Evolutionary conservation across 2,888 invertebrate species (phyloP).

Genomic region (Sphecodes monilicornis): DNA sequence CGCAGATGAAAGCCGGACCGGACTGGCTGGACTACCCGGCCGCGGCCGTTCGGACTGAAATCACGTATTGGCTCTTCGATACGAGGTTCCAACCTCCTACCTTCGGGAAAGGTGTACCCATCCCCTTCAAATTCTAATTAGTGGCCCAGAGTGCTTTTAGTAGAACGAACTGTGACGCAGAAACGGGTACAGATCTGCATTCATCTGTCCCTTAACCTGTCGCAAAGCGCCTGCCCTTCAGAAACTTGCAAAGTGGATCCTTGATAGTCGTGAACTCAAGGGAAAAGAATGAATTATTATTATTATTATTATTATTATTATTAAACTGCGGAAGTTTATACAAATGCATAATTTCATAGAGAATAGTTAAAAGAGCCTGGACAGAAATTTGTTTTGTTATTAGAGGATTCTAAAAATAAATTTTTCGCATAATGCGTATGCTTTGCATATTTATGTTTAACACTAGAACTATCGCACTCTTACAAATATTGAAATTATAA

Average conservation of each 20-base stretch:
- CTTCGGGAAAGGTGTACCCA: constrained; percentile 42
- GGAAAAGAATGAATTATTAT: neutral
- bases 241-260: neutral
- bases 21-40: constrained; percentile 47
- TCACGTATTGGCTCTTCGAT: constrained; percentile 58
- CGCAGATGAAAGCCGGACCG: constrained; percentile 67
- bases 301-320: too few species aligned
- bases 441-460: too few species aligned
- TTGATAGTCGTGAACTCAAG: neutral
- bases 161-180: constrained; percentile 25
- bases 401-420: too few species aligned
- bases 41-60: constrained; percentile 43
- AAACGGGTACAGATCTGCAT: neutral
- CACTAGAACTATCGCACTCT: too few species aligned
- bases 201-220: constrained; percentile 38
- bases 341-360: too few species aligned
- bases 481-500: too few species aligned
- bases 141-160: constrained; percentile 43
- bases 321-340: too few species aligned
- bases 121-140: constrained; percentile 58
- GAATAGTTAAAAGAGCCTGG: too few species aligned
- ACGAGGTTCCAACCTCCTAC: constrained; percentile 25
- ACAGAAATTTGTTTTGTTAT: too few species aligned
- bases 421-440: too few species aligned
- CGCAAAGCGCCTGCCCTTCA: neutral